These are phyloP conservation scores for Pseudopipra pipra DNA, from an alignment of 2,113 vertebrate species.

Conservation along the genomic window DNA sequence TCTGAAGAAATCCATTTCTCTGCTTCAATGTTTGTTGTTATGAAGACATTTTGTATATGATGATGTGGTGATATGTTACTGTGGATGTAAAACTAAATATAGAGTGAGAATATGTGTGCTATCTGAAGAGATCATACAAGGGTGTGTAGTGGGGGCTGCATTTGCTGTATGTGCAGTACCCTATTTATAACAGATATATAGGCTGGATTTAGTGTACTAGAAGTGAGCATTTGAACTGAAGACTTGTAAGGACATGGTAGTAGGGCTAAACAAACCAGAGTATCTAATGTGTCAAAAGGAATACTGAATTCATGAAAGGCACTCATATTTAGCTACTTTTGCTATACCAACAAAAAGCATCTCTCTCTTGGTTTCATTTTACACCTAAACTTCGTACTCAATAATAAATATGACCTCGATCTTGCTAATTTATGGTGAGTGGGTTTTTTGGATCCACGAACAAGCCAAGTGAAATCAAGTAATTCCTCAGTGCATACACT, in stretches of 20 bases:
- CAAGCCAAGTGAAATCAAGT: background rate
- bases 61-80: conserved; percentile 54
- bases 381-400: background rate
- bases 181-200: conserved; percentile 67
- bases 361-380: background rate
- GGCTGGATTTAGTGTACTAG: conserved; percentile 65
- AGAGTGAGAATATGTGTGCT: conserved; percentile 51
- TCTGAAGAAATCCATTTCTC: background rate
- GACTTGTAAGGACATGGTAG: conserved; percentile 21
- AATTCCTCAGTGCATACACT: background rate
- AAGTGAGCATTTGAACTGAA: background rate
- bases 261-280: background rate
- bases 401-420: background rate
- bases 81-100: conserved; percentile 64
- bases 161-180: conserved; percentile 43
- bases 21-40: background rate
- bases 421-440: background rate
- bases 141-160: conserved; percentile 15
- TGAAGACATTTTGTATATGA: conserved; percentile 46
- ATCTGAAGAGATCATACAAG: conserved; percentile 44
- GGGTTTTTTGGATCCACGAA: background rate
- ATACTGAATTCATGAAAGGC: background rate
- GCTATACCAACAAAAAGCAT: background rate
- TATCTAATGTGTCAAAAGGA: background rate
- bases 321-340: background rate